A percentile compares a stretch with the other conserved stretches of the same genome.
These are phyloP conservation scores for Sympetrum striolatum DNA, from an alignment of 2,888 invertebrate genomes.

Conservation along the genomic window DNA sequence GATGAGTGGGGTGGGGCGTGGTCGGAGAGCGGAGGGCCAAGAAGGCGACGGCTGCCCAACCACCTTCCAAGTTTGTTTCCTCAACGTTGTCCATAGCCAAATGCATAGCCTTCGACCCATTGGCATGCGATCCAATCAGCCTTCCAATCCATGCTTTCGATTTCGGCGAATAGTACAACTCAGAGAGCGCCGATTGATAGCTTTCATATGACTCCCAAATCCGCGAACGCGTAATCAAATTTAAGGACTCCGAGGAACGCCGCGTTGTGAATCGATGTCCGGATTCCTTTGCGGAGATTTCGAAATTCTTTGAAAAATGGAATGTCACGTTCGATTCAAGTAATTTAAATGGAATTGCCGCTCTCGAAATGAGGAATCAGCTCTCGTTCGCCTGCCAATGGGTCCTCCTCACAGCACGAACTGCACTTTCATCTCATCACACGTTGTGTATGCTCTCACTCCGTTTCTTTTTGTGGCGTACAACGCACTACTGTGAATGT, in stretches of 20 bases:
- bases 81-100: conserved; percentile 17
- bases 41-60: conserved; percentile 11
- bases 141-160: not conserved
- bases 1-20: not conserved
- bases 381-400: not conserved
- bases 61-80: conserved; percentile 33
- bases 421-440: not conserved
- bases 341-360: too few relatives aligned
- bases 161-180: too few relatives aligned
- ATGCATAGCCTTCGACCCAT: conserved; percentile 6
- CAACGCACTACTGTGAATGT: not conserved
- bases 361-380: too few relatives aligned
- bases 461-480: not conserved
- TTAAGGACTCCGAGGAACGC: too few relatives aligned
- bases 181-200: too few relatives aligned
- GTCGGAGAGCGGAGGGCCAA: not conserved
- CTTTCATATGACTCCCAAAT: too few relatives aligned
- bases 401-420: not conserved
- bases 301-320: too few relatives aligned
- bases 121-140: not conserved
- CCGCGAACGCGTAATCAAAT: too few relatives aligned
- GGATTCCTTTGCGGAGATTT: too few relatives aligned
- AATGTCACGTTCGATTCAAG: too few relatives aligned
- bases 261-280: too few relatives aligned
- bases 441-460: not conserved